A percentile compares a stretch with the other conserved stretches of the same genome.
Conservation (phyloP, 2,797 vertebrate genomes). For the Octomys mimax region DNA sequence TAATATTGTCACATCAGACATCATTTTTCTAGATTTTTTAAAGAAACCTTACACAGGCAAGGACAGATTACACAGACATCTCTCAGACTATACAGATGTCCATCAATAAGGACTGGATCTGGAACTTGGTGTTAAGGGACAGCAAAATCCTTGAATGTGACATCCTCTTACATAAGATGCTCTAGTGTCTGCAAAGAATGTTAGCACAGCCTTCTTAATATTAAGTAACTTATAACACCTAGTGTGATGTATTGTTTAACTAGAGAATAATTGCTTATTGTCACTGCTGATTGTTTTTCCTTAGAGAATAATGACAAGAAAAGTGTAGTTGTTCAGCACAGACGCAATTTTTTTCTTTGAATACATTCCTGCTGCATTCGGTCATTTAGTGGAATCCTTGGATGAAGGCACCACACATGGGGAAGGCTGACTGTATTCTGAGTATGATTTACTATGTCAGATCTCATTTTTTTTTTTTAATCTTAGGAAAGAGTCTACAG, state of each 20-base stretch:
- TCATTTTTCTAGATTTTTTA: background rate
- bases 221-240: background rate
- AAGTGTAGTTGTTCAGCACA: background rate
- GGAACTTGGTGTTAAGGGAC: background rate
- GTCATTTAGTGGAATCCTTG: background rate
- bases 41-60: fast-evolving
- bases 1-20: background rate
- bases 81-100: background rate
- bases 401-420: background rate
- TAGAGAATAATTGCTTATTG: background rate
- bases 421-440: background rate
- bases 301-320: background rate
- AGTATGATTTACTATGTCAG: background rate
- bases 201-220: background rate
- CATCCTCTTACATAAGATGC: background rate
- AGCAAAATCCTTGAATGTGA: background rate
- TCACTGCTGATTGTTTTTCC: too few species aligned
- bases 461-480: background rate
- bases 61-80: background rate
- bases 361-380: background rate
- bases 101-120: background rate
- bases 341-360: background rate
- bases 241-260: background rate
- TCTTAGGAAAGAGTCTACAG: too few species aligned
- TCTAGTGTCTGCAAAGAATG: background rate